Conservation (phyloP, 2,888 invertebrate genomes). For the Boloria selene region DNA sequence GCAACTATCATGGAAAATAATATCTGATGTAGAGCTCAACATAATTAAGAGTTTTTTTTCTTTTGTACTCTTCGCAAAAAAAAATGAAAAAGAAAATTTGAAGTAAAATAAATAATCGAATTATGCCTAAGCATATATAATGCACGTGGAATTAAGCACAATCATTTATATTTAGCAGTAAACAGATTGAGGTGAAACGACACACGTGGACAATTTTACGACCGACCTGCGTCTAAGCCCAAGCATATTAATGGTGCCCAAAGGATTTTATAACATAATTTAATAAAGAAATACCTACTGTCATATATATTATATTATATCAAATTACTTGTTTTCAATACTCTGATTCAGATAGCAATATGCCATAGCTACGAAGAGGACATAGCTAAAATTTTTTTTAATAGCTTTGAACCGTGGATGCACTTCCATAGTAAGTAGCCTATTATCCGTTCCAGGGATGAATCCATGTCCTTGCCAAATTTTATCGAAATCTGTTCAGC, state of each 20-base stretch:
- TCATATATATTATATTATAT: constrained; percentile 1
- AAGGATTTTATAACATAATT: constrained; percentile 14
- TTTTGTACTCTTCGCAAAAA: neutral
- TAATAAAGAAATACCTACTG: constrained; percentile 15
- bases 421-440: too few species aligned
- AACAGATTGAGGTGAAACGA: constrained; percentile 23
- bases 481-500: too few species aligned
- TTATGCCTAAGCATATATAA: constrained; percentile 7
- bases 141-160: constrained; percentile 12
- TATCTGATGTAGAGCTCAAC: too few species aligned
- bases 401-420: too few species aligned
- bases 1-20: too few species aligned
- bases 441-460: too few species aligned
- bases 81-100: neutral
- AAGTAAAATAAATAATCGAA: constrained; percentile 5
- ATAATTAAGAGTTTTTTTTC: too few species aligned
- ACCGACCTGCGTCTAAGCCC: constrained; percentile 21
- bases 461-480: too few species aligned
- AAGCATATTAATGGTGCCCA: constrained; percentile 23
- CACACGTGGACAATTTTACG: constrained; percentile 31
- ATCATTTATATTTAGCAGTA: constrained; percentile 20
- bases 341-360: neutral
- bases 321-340: neutral
- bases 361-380: too few species aligned
- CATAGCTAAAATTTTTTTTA: too few species aligned